A percentile compares a stretch with the other conserved stretches of the same genome.
phyloP scores from a whole-genome alignment of 2,113 vertebrate species.

The Egretta garzetta region DNA sequence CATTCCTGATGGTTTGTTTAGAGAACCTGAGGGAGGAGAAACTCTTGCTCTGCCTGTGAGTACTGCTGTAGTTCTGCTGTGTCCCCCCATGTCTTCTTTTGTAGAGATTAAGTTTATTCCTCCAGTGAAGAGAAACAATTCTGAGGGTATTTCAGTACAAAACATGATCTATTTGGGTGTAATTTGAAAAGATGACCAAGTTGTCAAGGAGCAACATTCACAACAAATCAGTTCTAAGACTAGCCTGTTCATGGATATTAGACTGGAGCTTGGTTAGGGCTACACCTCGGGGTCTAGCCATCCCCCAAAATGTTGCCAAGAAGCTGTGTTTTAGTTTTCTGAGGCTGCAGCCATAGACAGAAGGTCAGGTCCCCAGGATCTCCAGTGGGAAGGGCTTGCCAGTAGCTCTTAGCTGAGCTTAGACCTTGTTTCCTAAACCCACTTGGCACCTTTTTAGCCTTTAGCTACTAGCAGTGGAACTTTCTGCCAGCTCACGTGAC shows the following conservation, averaged over 20 bases:
- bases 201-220: not conserved
- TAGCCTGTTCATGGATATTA: not conserved
- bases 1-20: not conserved
- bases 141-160: not conserved
- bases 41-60: not conserved
- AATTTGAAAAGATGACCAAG: not conserved
- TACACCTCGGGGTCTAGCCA: not conserved
- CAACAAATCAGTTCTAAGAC: not conserved
- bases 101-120: not conserved
- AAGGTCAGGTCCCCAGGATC: not conserved
- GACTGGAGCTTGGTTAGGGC: not conserved
- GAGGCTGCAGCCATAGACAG: not conserved
- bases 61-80: not conserved
- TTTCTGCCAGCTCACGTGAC: not conserved
- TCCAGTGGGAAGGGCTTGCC: not conserved
- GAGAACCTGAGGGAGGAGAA: not conserved
- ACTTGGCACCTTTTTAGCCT: not conserved
- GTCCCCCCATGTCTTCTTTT: not conserved
- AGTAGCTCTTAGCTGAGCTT: not conserved
- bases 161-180: not conserved
- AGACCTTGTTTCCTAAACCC: not conserved
- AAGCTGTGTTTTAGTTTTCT: not conserved
- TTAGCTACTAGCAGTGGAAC: not conserved
- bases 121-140: not conserved
- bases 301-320: not conserved